phyloP scores from a whole-genome alignment of 23 tunicate species.

The Clavelina lepadiformis region DNA sequence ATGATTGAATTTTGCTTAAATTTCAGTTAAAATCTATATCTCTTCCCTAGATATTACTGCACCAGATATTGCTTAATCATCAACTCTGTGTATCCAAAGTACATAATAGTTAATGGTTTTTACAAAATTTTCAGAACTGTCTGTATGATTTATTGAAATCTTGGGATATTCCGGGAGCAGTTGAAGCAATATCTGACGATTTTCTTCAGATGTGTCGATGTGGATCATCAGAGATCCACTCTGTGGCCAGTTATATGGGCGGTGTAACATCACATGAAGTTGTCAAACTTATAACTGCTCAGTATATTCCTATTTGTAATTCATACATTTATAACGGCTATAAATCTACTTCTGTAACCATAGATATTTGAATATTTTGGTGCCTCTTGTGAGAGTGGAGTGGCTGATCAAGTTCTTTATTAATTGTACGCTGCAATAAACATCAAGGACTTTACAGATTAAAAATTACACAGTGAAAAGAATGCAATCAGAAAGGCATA shows the following conservation, averaged over 20 bases:
- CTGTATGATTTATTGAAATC: constrained; percentile 36
- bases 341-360: constrained; percentile 50
- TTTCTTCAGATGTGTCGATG: constrained; percentile 63
- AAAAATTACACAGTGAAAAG: no score
- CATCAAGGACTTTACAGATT: no score
- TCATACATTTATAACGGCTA: constrained; percentile 75
- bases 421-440: no score
- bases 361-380: constrained; percentile 36
- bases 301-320: constrained; percentile 74
- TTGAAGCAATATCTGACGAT: constrained; percentile 68
- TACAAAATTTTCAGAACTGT: constrained; percentile 40
- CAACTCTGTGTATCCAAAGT: no score
- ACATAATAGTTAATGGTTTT: no score
- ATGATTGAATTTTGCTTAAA: no score
- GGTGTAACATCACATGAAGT: constrained; percentile 93
- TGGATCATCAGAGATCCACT: constrained; percentile 86
- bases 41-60: no score
- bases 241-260: constrained; percentile 93
- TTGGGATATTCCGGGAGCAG: constrained; percentile 76
- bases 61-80: neutral
- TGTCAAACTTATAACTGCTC: constrained; percentile 80
- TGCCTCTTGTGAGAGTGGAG: no score
- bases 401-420: no score
- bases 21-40: no score
- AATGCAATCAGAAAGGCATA: no score